Evolutionary conservation across 1,140 invertebrate species (phyloP).

Genomic region (Heliconius eleuchia): DNA sequence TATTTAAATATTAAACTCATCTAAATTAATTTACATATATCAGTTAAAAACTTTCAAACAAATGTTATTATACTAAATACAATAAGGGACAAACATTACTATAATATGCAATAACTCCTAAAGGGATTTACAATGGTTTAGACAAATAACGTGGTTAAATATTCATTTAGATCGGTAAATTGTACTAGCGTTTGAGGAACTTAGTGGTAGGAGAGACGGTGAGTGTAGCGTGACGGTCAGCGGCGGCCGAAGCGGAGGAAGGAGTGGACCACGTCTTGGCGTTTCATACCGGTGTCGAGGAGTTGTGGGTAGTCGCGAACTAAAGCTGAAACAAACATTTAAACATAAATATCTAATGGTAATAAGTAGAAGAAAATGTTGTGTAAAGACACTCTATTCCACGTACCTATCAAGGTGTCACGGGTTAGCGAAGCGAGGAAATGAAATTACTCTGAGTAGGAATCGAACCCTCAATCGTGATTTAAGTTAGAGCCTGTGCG

Average conservation of each 20-base stretch:
- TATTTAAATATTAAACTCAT: not conserved
- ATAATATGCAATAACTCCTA: slow-evolving; percentile 45
- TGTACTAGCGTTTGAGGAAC: slow-evolving; percentile 11
- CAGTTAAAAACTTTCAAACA: not conserved
- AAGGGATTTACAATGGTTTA: slow-evolving; percentile 69
- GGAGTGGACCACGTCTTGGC: slow-evolving; percentile 91
- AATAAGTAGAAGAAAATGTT: not conserved
- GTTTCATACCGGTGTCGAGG: slow-evolving; percentile 85
- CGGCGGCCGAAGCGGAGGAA: slow-evolving; percentile 89
- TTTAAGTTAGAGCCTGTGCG: no score
- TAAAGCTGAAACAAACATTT: slow-evolving; percentile 51
- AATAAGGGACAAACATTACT: slow-evolving; percentile 5
- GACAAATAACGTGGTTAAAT: slow-evolving; percentile 49
- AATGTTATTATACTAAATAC: not conserved
- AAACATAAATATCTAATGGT: not conserved
- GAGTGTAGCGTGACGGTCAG: slow-evolving; percentile 53
- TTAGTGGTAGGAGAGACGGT: slow-evolving; percentile 2
- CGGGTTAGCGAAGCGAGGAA: no score
- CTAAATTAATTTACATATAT: not conserved
- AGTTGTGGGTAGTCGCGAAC: slow-evolving; percentile 78
- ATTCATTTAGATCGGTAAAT: slow-evolving; percentile 9
- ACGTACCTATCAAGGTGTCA: no score
- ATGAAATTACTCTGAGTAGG: not conserved
- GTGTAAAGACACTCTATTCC: not conserved
- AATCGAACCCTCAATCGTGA: not conserved